Evolutionary conservation across 2,888 invertebrate species (phyloP), one percentile per base, ranked within the genome.

Genomic region (Periphyllus acericola): DNA sequence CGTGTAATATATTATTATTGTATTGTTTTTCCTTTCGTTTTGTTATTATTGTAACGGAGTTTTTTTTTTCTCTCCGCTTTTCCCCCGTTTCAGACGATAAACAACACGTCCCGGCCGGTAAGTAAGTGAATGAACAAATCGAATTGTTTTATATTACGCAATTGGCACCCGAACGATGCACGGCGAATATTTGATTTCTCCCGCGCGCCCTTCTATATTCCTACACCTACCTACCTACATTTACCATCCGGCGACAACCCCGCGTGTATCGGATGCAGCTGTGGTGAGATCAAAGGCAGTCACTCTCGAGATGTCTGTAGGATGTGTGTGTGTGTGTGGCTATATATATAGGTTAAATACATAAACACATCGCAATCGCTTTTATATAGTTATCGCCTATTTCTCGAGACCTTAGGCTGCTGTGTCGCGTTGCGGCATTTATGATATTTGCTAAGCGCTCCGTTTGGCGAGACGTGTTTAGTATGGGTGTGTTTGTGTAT

Each of bases 361-460:
- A 29, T n/a, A 66, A 25, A 66, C 66, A 9, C 71, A 17, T 68
- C 32, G 29, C 29, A 32, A 17, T 29, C 32, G 60, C 66, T 36
- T 36, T 80, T 36, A 60, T 66, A 36, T 5, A 36, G 66, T 80
- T 66, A 80, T 66, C 80, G n/a, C n/a, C 34, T 78, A 55, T 19
- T 25, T 80, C 80, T 36, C n/a, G 66, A 8, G 3, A 25, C 66
- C 25, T 60, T 11, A 1, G 55, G 32, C 32, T 46, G 78, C 32
- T 29, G 34, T 32, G 46, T 29, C 68, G 74, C 60, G 60, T 80
- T 66, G 74, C 55, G 55, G 74, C 74, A 19, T 83, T 52, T 75
- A 40, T 75, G 40, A 83, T 83, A 83, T 83, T 83, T 83, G 60
- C 29, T 83, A 40, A 75, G 83, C 75, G 60, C 5, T 60, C 21